Evolutionary conservation across 2,113 vertebrate species (phyloP).

Genomic region (Mastomys natalensis): DNA sequence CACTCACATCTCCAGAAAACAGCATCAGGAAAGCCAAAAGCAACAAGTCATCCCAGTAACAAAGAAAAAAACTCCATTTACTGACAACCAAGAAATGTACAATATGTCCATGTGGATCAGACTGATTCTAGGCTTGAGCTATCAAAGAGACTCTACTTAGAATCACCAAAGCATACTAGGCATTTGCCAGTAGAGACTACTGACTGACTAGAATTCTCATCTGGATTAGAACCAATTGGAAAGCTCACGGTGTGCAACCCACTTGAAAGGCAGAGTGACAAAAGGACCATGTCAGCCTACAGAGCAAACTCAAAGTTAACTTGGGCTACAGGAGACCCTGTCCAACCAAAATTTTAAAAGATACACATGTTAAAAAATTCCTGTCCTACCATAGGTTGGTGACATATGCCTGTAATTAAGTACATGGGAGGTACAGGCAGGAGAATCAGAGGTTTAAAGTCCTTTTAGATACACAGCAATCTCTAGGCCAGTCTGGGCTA

Average conservation of each 20-base stretch:
- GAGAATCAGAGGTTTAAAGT: background rate
- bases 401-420: background rate
- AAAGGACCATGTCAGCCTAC: background rate
- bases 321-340: background rate
- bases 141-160: background rate
- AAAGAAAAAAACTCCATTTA: background rate
- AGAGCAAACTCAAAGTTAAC: background rate
- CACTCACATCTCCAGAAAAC: constrained; percentile 54
- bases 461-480: background rate
- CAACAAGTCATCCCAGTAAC: background rate
- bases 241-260: background rate
- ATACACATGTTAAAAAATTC: background rate
- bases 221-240: background rate
- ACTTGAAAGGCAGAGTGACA: constrained; percentile 11
- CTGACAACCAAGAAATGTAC: background rate
- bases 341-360: background rate
- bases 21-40: constrained; percentile 13
- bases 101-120: background rate
- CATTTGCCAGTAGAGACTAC: background rate
- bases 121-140: constrained; percentile 8
- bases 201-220: background rate
- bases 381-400: background rate
- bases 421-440: background rate
- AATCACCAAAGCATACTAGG: background rate
- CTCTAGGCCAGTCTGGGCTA: background rate